These are phyloP conservation scores for Hippoglossus hippoglossus DNA, from an alignment of 2,797 vertebrate species.

Conservation along the genomic window DNA sequence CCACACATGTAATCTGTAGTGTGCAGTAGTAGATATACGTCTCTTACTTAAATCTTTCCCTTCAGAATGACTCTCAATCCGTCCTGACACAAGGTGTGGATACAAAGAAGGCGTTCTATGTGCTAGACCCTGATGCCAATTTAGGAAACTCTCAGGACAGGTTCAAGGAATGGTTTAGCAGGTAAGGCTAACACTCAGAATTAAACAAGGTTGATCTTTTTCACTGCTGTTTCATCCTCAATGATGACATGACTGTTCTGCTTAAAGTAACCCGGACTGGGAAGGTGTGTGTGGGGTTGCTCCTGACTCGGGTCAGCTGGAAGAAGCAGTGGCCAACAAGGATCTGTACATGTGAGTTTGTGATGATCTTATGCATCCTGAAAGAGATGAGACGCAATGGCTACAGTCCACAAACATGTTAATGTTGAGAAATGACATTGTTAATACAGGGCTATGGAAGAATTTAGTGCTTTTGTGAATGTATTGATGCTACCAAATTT, in stretches of 20 bases:
- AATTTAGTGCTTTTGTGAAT: too few species aligned
- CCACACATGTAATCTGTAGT: not conserved
- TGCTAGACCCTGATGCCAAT: conserved; percentile 93
- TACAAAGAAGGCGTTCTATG: conserved; percentile 86
- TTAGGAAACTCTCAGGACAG: conserved; percentile 86
- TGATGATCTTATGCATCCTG: not conserved
- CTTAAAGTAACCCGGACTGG: conserved; percentile 87
- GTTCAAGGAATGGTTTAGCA: conserved; percentile 90
- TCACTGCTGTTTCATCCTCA: not conserved
- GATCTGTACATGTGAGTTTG: conserved; percentile 94
- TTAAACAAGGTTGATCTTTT: not conserved
- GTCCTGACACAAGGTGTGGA: conserved; percentile 87
- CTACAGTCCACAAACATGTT: not conserved
- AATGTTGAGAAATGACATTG: not conserved
- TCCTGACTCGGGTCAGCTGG: conserved; percentile 84
- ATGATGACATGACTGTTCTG: conserved; percentile 16
- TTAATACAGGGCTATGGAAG: not conserved
- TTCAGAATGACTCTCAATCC: conserved; percentile 71
- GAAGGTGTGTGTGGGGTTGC: conserved; percentile 87
- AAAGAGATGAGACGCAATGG: not conserved
- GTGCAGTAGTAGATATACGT: not conserved
- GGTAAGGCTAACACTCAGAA: conserved; percentile 59
- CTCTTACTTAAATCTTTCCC: conserved; percentile 1
- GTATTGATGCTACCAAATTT: not conserved
- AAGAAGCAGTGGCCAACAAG: conserved; percentile 85